Evolutionary conservation across 2,888 invertebrate genomes (phyloP), one percentile per base, ranked within the genome.

Genomic region (Mimas tiliae): DNA sequence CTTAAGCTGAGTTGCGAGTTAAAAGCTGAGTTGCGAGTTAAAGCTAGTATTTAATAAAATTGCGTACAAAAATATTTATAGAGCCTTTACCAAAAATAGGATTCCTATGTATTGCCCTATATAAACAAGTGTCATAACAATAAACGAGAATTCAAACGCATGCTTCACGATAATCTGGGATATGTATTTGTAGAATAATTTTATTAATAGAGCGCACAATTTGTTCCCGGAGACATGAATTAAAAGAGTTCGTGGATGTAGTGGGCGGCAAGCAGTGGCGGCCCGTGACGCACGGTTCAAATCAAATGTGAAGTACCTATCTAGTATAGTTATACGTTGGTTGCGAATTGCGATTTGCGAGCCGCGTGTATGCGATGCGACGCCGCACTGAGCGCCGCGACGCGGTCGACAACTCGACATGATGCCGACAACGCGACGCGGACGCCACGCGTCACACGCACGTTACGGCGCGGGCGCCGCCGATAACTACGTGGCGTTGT

Each of bases 401-500:
- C 64, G 71, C 70, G 66, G 64, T 67, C 70, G 67, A 51, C 64
- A 71, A n/a, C n/a, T n/a, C n/a, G n/a, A n/a, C n/a, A n/a, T n/a
- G n/a, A n/a, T n/a, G n/a, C n/a, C n/a, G n/a, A n/a, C n/a, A n/a
- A n/a, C n/a, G n/a, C 71, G 66, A 63, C 66, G 68, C 48, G 72
- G 70, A 85, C 89, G 85, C 88, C 87, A 86, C 84, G 83, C 80
- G 75, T 74, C 74, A 77, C 73, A 78, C 74, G 75, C 77, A 75
- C 72, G 76, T 78, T 76, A 76, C 76, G 71, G 73, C 72, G 69
- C 64, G 52, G 27, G 34, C 66, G 67, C 65, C 65, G 69, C 67
- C 73, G 72, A 71, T 73, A 77, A 78, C 74, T 83, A 86, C 85
- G 84, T 86, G 83, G 83, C 83, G 77, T 72, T 84, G 80, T 90